Base-by-base conservation (phyloP, 2,888 invertebrate species). In the Drosophila peninsularis region DNA sequence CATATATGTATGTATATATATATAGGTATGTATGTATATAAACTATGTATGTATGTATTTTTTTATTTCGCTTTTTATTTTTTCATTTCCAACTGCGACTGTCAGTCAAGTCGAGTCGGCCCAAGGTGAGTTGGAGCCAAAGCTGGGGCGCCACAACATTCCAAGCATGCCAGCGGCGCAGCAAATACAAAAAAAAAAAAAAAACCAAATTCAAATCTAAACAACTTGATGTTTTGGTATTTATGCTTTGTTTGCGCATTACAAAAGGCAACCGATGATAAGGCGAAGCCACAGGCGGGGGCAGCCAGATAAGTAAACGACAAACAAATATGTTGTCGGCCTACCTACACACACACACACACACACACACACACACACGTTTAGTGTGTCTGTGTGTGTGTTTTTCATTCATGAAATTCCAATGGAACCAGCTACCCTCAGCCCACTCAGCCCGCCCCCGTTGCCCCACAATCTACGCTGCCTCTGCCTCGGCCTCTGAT, bases 191-290 rank as follows among this genome's bases (percentile, higher is more conserved):
- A 24, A 14, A 42, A 14, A 19, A 21, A 6, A 3, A 2, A 30
- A 47, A 54, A 52, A 30, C 65, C 36, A 44, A 73, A 75, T 78
- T 58, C 39, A 63, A 73, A 75, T 75, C 84, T 71, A 79, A 85
- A 76, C 85, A 82, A 82, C 80, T 73, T 77, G 77, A 80, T 81
- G 74, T 77, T 68, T 71, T 82, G 81, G 80, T 58, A 86, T 86
- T 81, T 86, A 82, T 82, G 77, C 83, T 75, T 80, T 86, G 82
- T 86, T 82, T 86, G 84, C 68, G 68, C 69, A 82, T 82, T 87
- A 82, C 82, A 82, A 87, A 81, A 81, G 86, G 76, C 75, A 55
- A 55, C 37, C 64, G 55, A 56, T 73, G 78, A 78, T 78, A 76
- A 76, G 64, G 70, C 60, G 55, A 56, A 69, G 78, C 74, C 64